Base-by-base conservation (phyloP, 2,888 invertebrate genomes). In the Drosophila borborema region DNA sequence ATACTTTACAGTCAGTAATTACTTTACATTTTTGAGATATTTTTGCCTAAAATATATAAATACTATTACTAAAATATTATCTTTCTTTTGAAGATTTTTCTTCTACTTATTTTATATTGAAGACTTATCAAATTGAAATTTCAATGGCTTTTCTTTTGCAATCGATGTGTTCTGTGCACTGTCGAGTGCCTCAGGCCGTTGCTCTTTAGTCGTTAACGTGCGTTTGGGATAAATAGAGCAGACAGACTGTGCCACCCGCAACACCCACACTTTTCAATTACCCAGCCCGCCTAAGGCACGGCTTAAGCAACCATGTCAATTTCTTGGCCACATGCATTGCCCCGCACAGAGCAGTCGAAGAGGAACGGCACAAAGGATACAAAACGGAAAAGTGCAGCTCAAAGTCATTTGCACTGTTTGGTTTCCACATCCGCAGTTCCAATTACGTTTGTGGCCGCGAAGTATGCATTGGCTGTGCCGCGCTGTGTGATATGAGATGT, bases 331-430 rank as follows among this genome's bases (percentile, higher is more conserved):
- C 49, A 61, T 49, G 36, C 34, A 31, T n/a, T 59, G 9, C 43
- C 34, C 40, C 14, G 20, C 40, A 40, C n/a, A 36, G 31, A 31
- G 56, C 14, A 18, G 38, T 20, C 18, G 23, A 20, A 55, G n/a
- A 53, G 41, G 28, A 2, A n/a, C 14, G 10, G 23, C 34, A 6
- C 38, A 67, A 38, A 34, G 51, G 31, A 34, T 9, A 59, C 48
- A 61, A 46, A 61, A 31, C 20, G 36, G 28, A 48, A 64, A 68
- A 54, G 31, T 70, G 72, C 58, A 74, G 59, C 69, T 77, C 66
- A 86, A 80, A 86, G 89, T 80, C 77, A 77, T 88, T 82, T 72
- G 80, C 74, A 86, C 56, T 80, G 72, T 74, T 84, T 80, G 72
- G 70, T 65, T 72, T 80, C 74, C 82, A 82, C 80, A 84, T 79